Evolutionary conservation across 2,888 invertebrate species (phyloP).

Genomic region (Drosophila nigritarsus): DNA sequence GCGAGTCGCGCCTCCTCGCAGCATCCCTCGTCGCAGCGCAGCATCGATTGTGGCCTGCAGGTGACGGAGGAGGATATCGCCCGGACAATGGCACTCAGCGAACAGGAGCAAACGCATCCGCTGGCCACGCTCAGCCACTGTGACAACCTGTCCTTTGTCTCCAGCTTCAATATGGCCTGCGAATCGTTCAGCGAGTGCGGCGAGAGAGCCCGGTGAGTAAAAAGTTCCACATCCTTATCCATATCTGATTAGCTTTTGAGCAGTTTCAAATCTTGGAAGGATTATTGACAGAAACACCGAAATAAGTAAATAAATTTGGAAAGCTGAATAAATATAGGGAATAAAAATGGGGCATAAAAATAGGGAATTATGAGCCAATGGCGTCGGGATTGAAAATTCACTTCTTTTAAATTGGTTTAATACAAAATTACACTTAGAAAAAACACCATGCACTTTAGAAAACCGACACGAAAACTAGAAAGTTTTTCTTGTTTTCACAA

Average conservation of each 20-base stretch:
- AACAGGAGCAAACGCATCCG: constrained; percentile 90
- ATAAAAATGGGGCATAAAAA: neutral
- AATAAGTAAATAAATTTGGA: neutral
- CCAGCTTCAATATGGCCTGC: constrained; percentile 89
- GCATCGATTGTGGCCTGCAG: constrained; percentile 91
- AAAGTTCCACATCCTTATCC: neutral
- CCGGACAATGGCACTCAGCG: constrained; percentile 88
- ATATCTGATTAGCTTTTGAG: neutral
- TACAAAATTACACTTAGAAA: neutral
- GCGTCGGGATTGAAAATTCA: accelerated
- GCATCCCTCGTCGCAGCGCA: constrained; percentile 91
- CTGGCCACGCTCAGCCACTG: constrained; percentile 95
- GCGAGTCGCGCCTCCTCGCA: constrained; percentile 86
- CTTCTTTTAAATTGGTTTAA: neutral
- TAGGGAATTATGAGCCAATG: neutral
- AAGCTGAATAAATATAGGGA: neutral
- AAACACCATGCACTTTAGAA: neutral
- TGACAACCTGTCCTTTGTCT: constrained; percentile 93
- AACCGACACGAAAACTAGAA: neutral
- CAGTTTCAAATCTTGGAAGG: neutral
- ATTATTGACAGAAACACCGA: neutral
- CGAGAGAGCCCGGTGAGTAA: constrained; percentile 83
- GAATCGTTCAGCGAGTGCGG: constrained; percentile 85
- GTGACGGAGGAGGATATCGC: constrained; percentile 97
- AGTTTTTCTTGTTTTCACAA: neutral